A percentile compares a stretch with the other conserved stretches of the same genome.
phyloP scores from a whole-genome alignment of 2,888 invertebrate species.

The Capitulum mitella region DNA sequence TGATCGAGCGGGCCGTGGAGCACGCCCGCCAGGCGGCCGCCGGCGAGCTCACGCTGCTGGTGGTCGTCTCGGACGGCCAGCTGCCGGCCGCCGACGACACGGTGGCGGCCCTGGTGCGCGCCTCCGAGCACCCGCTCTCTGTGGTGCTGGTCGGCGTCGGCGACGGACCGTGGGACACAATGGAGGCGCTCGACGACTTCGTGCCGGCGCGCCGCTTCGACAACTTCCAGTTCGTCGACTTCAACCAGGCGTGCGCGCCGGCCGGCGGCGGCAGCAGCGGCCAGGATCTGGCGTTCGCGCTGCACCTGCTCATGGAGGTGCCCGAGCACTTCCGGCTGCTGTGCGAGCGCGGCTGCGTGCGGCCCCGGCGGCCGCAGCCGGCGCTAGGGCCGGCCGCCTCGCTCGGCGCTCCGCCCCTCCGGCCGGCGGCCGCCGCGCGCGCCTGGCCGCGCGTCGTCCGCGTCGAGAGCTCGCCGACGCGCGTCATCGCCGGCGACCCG shows the following conservation, averaged over 20 bases:
- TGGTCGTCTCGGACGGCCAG: slow-evolving; percentile 50
- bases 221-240: slow-evolving; percentile 51
- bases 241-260: slow-evolving; percentile 42
- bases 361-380: background rate
- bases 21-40: slow-evolving; percentile 43
- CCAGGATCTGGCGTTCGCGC: slow-evolving; percentile 45
- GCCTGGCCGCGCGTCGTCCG: background rate
- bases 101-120: slow-evolving; percentile 47
- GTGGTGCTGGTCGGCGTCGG: slow-evolving; percentile 50
- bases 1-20: slow-evolving; percentile 48
- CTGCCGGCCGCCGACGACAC: slow-evolving; percentile 48
- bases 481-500: slow-evolving; percentile 18
- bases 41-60: slow-evolving; percentile 48
- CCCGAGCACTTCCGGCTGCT: slow-evolving; percentile 45
- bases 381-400: background rate
- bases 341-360: slow-evolving; percentile 5
- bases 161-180: slow-evolving; percentile 50
- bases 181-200: slow-evolving; percentile 49
- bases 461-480: slow-evolving; percentile 15
- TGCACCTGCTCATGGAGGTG: slow-evolving; percentile 49
- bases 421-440: background rate
- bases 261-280: background rate
- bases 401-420: background rate
- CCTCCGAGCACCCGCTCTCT: slow-evolving; percentile 47
- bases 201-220: slow-evolving; percentile 48